Conservation (phyloP, 2,888 invertebrate species). For the Listrodromus nycthemerus region DNA sequence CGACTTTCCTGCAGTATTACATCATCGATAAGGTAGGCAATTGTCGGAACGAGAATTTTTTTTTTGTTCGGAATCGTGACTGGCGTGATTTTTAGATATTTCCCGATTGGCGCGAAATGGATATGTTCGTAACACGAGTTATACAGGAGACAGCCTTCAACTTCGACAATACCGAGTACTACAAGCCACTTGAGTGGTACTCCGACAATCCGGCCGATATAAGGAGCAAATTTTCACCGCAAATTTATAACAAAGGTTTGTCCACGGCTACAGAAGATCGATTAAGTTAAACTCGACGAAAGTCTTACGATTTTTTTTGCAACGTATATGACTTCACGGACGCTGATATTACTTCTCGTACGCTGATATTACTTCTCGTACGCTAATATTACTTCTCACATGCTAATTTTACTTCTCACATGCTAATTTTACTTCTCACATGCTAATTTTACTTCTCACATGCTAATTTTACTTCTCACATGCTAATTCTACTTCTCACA, state of each 20-base stretch:
- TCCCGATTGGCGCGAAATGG: conserved; percentile 69
- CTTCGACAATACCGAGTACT: conserved; percentile 52
- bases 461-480: too few relatives aligned
- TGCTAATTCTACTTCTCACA: too few relatives aligned
- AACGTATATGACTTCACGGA: not conserved
- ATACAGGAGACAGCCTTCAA: conserved; percentile 68
- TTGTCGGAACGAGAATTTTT: too few relatives aligned
- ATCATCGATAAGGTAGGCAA: conserved; percentile 76
- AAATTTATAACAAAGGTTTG: conserved; percentile 64
- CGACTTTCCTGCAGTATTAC: conserved; percentile 84
- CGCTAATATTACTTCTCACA: too few relatives aligned
- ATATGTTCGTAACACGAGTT: conserved; percentile 70
- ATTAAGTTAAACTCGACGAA: too few relatives aligned
- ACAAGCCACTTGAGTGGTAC: conserved; percentile 65
- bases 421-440: too few relatives aligned
- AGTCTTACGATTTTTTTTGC: not conserved
- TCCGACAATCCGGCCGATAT: conserved; percentile 61
- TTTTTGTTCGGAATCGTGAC: not conserved
- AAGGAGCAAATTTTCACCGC: conserved; percentile 61
- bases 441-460: too few relatives aligned
- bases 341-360: too few relatives aligned
- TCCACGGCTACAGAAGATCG: not conserved
- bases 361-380: too few relatives aligned
- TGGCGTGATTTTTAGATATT: conserved; percentile 45
- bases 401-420: too few relatives aligned